Evolutionary conservation across 2,888 invertebrate species (phyloP).

Genomic region (Tiphia femorata): DNA sequence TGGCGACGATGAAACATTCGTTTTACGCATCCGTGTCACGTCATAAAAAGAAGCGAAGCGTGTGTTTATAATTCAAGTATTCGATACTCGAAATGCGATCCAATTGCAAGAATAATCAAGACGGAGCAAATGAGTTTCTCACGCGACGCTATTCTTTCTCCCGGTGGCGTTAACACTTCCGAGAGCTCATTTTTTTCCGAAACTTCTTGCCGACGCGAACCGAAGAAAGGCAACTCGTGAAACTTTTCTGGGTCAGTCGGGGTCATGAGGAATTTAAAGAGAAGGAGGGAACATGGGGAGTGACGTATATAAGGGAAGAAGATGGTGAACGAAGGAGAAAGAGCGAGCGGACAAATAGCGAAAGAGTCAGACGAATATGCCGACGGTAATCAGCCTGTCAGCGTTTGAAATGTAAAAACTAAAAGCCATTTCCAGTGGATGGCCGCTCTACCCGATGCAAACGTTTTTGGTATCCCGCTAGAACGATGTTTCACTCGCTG

Average conservation of each 20-base stretch:
- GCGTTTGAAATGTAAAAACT: background rate
- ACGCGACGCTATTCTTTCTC: constrained; percentile 7
- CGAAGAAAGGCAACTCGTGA: background rate
- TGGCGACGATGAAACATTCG: too few species aligned
- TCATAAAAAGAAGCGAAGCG: too few species aligned
- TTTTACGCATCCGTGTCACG: too few species aligned
- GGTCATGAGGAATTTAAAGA: constrained; percentile 1
- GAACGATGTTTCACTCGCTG: too few species aligned
- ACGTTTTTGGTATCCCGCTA: too few species aligned
- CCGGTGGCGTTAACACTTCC: constrained; percentile 17
- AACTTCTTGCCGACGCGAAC: background rate
- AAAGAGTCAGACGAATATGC: background rate
- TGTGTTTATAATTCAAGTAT: too few species aligned
- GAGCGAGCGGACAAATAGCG: background rate
- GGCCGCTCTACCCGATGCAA: too few species aligned
- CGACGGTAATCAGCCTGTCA: background rate
- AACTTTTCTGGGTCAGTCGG: constrained; percentile 7
- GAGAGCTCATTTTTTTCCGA: constrained; percentile 16
- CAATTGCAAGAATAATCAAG: constrained; percentile 5
- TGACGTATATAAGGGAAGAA: too few species aligned
- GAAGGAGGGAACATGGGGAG: background rate
- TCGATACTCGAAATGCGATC: too few species aligned
- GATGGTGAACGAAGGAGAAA: background rate
- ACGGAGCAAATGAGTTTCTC: constrained; percentile 8
- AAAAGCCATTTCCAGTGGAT: background rate